Evolutionary conservation across 92 coral and sea anemone genomes (phyloP), one percentile per base, ranked within the genome.

Genomic region (Pocillopora grandis): DNA sequence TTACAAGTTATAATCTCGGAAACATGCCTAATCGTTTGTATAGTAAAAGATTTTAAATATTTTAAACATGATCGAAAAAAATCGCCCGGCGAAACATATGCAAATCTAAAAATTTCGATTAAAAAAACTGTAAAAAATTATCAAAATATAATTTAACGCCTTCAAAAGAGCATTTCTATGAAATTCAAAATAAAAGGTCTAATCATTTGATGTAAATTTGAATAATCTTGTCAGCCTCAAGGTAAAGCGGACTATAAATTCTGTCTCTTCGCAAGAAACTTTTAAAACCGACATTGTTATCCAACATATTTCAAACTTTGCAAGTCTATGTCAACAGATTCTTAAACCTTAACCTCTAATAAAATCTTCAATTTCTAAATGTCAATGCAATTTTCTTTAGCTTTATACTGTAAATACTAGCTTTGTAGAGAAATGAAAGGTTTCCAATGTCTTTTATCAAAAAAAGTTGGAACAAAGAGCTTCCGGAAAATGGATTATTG

Each of bases 141-240:
- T 31, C 48, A 12, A 63, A 74, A 83, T 63, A 73, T 83, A 73
- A 71, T 83, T 83, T 75, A 73, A 73, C 66, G 73, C 57, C 72
- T 62, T 42, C 33, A 79, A 83, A 83, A 73, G 49, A 58, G 80
- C 63, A 23, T 18, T 58, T 7, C 62, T 33, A 17, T 17, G 58
- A 80, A 81, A 71, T 58, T n/a, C 19, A 80, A 80, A 80, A 80
- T 80, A 80, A 80, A 66, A 55, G 76, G 20, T 69, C 66, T 67
- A 68, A 63, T 80, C 58, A 35, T 69, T 61, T 37, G 69, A n/a
- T 71, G n/a, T 71, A 71, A 59, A 78, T 59, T 12, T 20, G 77
- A 70, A 52, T 66, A 37, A 65, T 1, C 58, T 75, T 49, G 61
- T 56, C 36, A 9, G 66, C 9, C 59, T 7, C 16, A 33, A 61